These are phyloP conservation scores for Ichneumoninae sp. DNA, from an alignment of 2,888 invertebrate genomes.

Conservation along the genomic window DNA sequence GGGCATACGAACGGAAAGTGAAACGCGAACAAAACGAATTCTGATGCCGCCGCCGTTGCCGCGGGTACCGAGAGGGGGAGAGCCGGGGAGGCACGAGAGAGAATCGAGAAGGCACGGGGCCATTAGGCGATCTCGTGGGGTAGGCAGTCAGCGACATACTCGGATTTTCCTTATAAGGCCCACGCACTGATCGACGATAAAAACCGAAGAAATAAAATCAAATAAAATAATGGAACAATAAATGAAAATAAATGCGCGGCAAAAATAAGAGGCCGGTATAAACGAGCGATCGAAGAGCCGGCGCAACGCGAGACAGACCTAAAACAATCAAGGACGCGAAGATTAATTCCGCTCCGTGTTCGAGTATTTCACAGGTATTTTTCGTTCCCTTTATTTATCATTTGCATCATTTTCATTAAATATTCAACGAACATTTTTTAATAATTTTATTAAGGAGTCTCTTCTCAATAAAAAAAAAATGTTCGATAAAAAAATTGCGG, in stretches of 20 bases:
- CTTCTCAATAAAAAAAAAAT: neutral
- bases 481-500: neutral
- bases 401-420: no score
- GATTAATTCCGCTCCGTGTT: constrained; percentile 3
- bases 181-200: constrained; percentile 53
- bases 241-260: constrained; percentile 50
- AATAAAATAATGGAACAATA: constrained; percentile 21
- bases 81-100: constrained; percentile 52
- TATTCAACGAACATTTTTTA: neutral
- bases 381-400: constrained; percentile 1
- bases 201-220: constrained; percentile 50
- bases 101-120: constrained; percentile 59
- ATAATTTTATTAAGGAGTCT: no score
- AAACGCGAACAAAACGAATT: constrained; percentile 65
- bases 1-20: constrained; percentile 72
- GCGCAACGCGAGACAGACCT: neutral
- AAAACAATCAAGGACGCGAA: constrained; percentile 63
- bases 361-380: constrained; percentile 8
- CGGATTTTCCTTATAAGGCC: constrained; percentile 66
- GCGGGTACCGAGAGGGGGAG: constrained; percentile 21
- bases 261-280: constrained; percentile 1
- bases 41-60: constrained; percentile 49
- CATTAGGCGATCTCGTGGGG: constrained; percentile 66
- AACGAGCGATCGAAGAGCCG: constrained; percentile 1
- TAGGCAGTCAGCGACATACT: constrained; percentile 61